Evolutionary conservation across 2,888 invertebrate genomes (phyloP).

Genomic region (Monoplex corrugatus): DNA sequence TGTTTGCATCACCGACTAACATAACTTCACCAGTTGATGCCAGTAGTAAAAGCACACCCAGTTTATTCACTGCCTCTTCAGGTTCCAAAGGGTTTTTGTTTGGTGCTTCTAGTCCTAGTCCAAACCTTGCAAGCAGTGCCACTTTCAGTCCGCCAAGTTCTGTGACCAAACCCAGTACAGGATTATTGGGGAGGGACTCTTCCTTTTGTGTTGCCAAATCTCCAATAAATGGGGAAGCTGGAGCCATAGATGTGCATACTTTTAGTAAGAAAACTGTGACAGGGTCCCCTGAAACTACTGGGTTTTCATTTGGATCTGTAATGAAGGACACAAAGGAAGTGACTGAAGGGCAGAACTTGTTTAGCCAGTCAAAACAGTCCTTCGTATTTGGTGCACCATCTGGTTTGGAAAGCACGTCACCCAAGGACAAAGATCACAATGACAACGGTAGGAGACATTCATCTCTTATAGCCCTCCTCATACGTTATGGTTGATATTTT

Average conservation of each 20-base stretch:
- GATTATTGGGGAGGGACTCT: neutral
- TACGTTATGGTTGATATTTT: too few species aligned
- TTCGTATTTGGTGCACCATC: neutral
- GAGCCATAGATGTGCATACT: neutral
- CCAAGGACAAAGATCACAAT: neutral
- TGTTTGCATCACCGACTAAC: slow-evolving; percentile 3
- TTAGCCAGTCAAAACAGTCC: neutral
- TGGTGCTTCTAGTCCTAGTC: slow-evolving; percentile 10
- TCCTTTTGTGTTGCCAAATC: neutral
- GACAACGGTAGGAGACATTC: slow-evolving; percentile 13
- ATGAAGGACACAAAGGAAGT: neutral
- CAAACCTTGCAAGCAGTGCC: neutral
- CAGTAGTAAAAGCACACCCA: neutral
- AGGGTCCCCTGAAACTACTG: neutral
- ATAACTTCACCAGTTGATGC: neutral
- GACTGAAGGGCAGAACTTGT: neutral
- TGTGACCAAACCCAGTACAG: neutral
- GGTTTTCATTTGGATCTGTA: slow-evolving; percentile 12
- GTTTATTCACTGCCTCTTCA: neutral
- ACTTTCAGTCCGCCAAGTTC: neutral
- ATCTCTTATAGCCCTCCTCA: too few species aligned
- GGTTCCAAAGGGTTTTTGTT: slow-evolving; percentile 31
- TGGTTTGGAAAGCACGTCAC: neutral
- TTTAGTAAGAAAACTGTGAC: neutral
- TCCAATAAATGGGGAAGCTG: slow-evolving; percentile 31